Evolutionary conservation across 64 coral and sea anemone genomes (phyloP), one percentile per base, ranked within the genome.

Genomic region (Orbicella faveolata): DNA sequence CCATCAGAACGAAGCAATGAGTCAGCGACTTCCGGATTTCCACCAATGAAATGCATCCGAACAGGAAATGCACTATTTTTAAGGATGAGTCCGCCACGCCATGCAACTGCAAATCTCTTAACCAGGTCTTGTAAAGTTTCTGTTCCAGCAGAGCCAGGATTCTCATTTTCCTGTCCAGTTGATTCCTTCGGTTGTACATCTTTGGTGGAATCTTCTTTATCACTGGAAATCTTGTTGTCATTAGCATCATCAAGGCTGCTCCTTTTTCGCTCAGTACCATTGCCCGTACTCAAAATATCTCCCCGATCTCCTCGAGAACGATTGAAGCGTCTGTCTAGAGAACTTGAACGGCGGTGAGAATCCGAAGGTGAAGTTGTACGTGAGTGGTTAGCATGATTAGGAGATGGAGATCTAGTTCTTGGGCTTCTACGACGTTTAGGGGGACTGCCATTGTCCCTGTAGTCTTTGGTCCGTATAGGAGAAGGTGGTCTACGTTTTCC

Each of bases 51-150:
- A 98, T 98, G 96, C 96, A 98, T 94, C 11, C 96, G 96, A 55
- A 98, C 92, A 76, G 96, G 96, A 94, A 98, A 98, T 39, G 96
- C 96, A 92, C 96, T 98, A 94, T 94, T 98, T 93, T 98, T 98
- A 65, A 98, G 93, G 62, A 98, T 92, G 77, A 98, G 86, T 86
- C 92, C 84, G 79, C 96, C 96, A 94, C 94, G 94, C 96, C 96
- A 98, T 23, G 96, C 96, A 92, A 98, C 74, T 23, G 96, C 96
- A 98, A 98, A 98, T 92, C 96, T 91, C 54, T 98, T 98, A 75
- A 93, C 96, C 84, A 98, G 96, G 65, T 98, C 93, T 85, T 98
- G 96, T 74, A 98, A 90, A 87, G 93, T 98, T 65, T 98, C 96
- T 66, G 80, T 92, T 74, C 79, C 93, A 37, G 63, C 75, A 64